These are phyloP conservation scores for Drosophila hydei DNA, from an alignment of 1,140 invertebrate genomes.

Conservation along the genomic window DNA sequence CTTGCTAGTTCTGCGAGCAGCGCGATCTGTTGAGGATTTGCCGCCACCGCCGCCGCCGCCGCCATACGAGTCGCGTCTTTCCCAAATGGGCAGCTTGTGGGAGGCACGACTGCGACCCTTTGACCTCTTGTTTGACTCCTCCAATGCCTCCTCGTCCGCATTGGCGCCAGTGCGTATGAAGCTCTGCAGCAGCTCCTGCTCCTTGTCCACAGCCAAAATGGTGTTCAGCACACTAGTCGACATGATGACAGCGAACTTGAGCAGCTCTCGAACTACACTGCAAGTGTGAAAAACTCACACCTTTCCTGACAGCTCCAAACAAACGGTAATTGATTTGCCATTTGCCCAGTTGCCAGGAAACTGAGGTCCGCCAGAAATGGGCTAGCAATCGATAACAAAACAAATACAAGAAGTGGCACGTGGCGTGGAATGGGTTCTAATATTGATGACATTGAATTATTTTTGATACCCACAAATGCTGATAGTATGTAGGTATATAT, in stretches of 20 bases:
- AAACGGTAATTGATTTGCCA: slow-evolving; percentile 62
- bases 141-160: slow-evolving; percentile 67
- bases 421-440: neutral
- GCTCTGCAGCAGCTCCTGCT: slow-evolving; percentile 90
- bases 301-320: slow-evolving; percentile 55
- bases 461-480: no score
- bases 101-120: slow-evolving; percentile 52
- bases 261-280: neutral
- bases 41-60: slow-evolving; percentile 24
- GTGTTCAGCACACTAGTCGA: slow-evolving; percentile 82
- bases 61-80: slow-evolving; percentile 48
- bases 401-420: slow-evolving; percentile 13
- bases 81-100: slow-evolving; percentile 59
- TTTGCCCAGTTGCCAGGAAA: slow-evolving; percentile 65
- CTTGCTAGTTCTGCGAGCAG: slow-evolving; percentile 52
- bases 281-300: slow-evolving; percentile 56
- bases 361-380: slow-evolving; percentile 40
- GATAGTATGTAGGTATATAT: no score
- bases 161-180: slow-evolving; percentile 87
- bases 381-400: slow-evolving; percentile 68
- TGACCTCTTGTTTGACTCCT: slow-evolving; percentile 61
- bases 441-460: slow-evolving; percentile 28
- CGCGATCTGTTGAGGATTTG: slow-evolving; percentile 33
- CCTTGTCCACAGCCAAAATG: slow-evolving; percentile 87
- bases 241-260: slow-evolving; percentile 29